Evolutionary conservation across 2,113 vertebrate genomes (phyloP).

Genomic region (Nerophis ophidion): DNA sequence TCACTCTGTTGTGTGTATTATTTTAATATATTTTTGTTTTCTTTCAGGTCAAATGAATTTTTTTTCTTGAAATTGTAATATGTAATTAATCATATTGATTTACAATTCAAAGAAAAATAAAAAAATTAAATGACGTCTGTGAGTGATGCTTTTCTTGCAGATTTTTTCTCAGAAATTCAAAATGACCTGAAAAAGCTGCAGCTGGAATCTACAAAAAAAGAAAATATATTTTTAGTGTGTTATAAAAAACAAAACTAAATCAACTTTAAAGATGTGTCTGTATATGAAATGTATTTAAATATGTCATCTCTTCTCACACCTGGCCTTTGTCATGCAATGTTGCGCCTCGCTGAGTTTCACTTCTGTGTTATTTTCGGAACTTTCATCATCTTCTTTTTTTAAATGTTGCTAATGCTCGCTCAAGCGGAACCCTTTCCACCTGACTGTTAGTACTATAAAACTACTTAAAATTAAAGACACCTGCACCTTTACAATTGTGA

Average conservation of each 20-base stretch:
- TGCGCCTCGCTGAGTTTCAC: slow-evolving; percentile 48
- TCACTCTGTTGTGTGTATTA: too few relatives aligned
- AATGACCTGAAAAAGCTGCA: slow-evolving; percentile 6
- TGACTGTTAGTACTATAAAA: slow-evolving; percentile 6
- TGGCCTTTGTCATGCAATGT: slow-evolving; percentile 37
- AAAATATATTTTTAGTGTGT: background rate
- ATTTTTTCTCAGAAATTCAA: background rate
- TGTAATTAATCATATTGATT: slow-evolving; percentile 13
- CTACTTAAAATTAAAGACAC: slow-evolving; percentile 10
- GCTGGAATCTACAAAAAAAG: slow-evolving; percentile 18
- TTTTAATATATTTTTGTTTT: background rate
- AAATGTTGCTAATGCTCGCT: slow-evolving; percentile 40
- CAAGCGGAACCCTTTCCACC: slow-evolving; percentile 29
- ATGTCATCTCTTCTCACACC: slow-evolving; percentile 37
- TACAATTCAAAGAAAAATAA: slow-evolving; percentile 13
- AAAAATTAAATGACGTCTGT: slow-evolving; percentile 10
- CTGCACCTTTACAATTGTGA: slow-evolving; percentile 15
- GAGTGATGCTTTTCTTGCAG: background rate
- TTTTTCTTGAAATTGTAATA: background rate
- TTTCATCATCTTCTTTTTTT: slow-evolving; percentile 24
- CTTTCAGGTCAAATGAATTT: background rate
- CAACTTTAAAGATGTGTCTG: background rate
- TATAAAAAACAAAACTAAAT: background rate
- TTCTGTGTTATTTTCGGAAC: slow-evolving; percentile 51
- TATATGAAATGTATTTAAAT: slow-evolving; percentile 45